Conservation (phyloP, 2,113 vertebrate genomes). For the human (Homo sapiens) region DNA sequence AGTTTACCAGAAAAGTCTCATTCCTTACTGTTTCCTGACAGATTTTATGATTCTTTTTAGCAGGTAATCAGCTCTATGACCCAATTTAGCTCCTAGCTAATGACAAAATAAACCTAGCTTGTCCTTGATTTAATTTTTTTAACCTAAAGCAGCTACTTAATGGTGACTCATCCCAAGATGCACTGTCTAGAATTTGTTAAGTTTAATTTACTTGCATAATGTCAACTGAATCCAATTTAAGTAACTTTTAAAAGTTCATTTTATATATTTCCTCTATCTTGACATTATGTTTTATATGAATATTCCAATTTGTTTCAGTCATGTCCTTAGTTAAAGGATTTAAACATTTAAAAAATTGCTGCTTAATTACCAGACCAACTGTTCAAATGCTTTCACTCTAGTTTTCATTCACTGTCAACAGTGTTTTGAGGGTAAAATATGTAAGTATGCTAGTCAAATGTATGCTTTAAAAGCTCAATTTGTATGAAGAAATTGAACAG, state of each 20-base stretch:
- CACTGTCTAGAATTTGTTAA: neutral
- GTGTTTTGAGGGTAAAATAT: conserved; percentile 18
- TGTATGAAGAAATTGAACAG: neutral
- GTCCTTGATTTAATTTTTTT: neutral
- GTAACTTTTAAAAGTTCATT: conserved; percentile 45
- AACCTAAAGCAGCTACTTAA: conserved; percentile 38
- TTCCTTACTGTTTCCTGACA: conserved; percentile 35
- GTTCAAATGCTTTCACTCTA: conserved; percentile 10
- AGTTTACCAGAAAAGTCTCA: conserved; percentile 12
- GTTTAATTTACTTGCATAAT: conserved; percentile 49
- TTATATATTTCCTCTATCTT: conserved; percentile 36
- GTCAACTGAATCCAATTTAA: conserved; percentile 42
- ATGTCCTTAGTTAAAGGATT: conserved; percentile 24
- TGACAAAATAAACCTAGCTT: neutral
- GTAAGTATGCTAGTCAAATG: neutral
- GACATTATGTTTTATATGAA: conserved; percentile 38
- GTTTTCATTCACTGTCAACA: conserved; percentile 37
- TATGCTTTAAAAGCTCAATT: neutral
- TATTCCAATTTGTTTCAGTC: conserved; percentile 44
- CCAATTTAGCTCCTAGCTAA: conserved; percentile 44
- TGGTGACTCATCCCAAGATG: neutral
- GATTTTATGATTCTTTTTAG: conserved; percentile 46
- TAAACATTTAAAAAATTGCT: conserved; percentile 24
- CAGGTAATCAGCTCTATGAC: conserved; percentile 21
- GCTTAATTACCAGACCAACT: conserved; percentile 30